Conservation (phyloP, 2,797 vertebrate genomes). For the Enteromius paludinosus region DNA sequence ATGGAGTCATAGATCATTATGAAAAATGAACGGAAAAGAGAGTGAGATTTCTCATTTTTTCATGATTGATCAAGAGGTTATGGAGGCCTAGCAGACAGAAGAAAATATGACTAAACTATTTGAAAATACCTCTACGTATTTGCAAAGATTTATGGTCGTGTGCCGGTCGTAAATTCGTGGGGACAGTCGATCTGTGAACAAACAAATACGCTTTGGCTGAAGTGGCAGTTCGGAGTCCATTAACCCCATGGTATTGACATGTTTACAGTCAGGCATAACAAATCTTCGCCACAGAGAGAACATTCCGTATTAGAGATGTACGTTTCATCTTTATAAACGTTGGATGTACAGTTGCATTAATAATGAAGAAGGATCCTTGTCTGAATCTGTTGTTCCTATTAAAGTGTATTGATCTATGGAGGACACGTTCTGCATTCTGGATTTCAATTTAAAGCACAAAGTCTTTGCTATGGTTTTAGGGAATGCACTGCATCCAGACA, state of each 20-base stretch:
- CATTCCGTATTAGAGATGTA: constrained; percentile 14
- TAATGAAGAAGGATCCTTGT: background rate
- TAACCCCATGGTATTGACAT: constrained; percentile 42
- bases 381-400: background rate
- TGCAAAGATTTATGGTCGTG: constrained; percentile 14
- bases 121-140: constrained; percentile 19
- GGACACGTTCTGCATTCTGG: background rate
- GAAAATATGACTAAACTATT: constrained; percentile 38
- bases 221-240: constrained; percentile 36
- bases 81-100: constrained; percentile 51
- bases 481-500: background rate
- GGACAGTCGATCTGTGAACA: constrained; percentile 41
- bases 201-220: constrained; percentile 41
- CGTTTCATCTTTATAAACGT: constrained; percentile 8
- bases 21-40: constrained; percentile 60
- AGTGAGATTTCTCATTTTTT: constrained; percentile 56
- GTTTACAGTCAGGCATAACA: constrained; percentile 33
- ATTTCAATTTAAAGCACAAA: constrained; percentile 32
- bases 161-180: background rate
- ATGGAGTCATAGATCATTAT: constrained; percentile 64
- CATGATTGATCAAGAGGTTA: constrained; percentile 66
- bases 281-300: constrained; percentile 17
- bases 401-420: constrained; percentile 21
- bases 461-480: background rate
- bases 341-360: constrained; percentile 1